phyloP scores from a whole-genome alignment of 2,113 vertebrate species.

The Cebidichthys violaceus region DNA sequence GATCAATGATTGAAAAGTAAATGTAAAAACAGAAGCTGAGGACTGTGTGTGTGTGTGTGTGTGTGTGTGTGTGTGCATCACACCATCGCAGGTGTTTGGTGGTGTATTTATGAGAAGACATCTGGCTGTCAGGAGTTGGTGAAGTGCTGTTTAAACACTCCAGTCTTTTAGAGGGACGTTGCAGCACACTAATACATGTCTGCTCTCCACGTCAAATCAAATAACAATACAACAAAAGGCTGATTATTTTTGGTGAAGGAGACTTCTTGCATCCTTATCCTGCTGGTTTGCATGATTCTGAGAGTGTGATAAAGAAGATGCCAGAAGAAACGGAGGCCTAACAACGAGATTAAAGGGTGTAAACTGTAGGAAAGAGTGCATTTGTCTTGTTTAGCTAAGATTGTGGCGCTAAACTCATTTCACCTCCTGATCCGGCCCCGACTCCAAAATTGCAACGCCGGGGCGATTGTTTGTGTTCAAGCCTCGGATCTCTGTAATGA shows the following conservation, averaged over 20 bases:
- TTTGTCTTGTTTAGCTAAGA: constrained; percentile 62
- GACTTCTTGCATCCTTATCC: not conserved
- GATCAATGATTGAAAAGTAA: constrained; percentile 32
- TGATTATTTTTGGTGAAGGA: not conserved
- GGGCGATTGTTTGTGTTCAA: not conserved
- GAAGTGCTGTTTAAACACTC: constrained; percentile 13
- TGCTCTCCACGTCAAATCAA: not conserved
- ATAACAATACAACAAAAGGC: not conserved
- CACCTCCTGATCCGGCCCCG: constrained; percentile 18
- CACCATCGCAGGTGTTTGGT: constrained; percentile 40
- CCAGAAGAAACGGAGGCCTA: constrained; percentile 1
- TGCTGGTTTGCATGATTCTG: not conserved
- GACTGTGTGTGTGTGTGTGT: constrained; percentile 8
- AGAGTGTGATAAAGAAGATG: constrained; percentile 19
- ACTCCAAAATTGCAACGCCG: not conserved
- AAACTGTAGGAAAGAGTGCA: constrained; percentile 23
- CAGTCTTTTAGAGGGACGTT: not conserved
- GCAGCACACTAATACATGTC: not conserved
- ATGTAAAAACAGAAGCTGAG: constrained; percentile 16
- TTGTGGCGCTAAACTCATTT: constrained; percentile 43
- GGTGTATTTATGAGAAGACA: constrained; percentile 43
- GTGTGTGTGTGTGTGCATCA: not conserved
- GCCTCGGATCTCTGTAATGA: constrained; percentile 17
- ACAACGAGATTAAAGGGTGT: constrained; percentile 11
- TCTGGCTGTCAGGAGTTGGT: constrained; percentile 44